Evolutionary conservation across 2,113 vertebrate genomes (phyloP), one percentile per base, ranked within the genome.

Genomic region (Dendrocopos noguchii): DNA sequence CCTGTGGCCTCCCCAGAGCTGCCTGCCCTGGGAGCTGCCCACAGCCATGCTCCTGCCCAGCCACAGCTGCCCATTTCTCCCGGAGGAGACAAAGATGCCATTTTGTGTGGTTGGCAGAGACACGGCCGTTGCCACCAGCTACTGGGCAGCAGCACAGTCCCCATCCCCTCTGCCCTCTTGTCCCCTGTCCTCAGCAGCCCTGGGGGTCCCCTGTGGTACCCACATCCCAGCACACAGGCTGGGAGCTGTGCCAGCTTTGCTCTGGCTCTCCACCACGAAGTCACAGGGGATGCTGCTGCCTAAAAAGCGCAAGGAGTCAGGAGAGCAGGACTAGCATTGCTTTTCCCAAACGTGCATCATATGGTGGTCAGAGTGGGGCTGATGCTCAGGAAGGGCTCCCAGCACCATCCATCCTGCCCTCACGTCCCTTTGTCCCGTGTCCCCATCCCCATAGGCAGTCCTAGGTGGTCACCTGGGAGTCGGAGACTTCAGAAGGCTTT

Each of bases 401-500:
- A 66, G 82, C 7, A 3, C 22, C 17, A 1, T 7, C 20, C 79
- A 4, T 2, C 61, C 65, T 20, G 2, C 5, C 44, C 44, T 22
- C 4, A 28, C 7, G 10, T 22, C 16, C 7, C 21, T 46, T 12
- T 5, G 5, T 16, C 28, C 46, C 15, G 1, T 4, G 36, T 27
- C 42, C 22, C 86, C 2, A 4, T 19, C 36, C 60, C 34, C 1
- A 0, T 2, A 5, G 0, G 29, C 83, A 56, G 66, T 42, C 53
- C 50, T 1, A 1, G 13, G 20, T 1, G 39, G 1, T 97, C 95
- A 99, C 99, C 99, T 99, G 99, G 13, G 99, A 99, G 97, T 99
- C 99, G 0, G 99, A 99, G 94, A 99, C 97, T 87, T 99, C 99
- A 0, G 99, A 99, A 63, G 99, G 99, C 79, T 99, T 99, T 96